Evolutionary conservation across 2,113 vertebrate genomes (phyloP), one percentile per base, ranked within the genome.

Genomic region (Ancistrus triradiatus): DNA sequence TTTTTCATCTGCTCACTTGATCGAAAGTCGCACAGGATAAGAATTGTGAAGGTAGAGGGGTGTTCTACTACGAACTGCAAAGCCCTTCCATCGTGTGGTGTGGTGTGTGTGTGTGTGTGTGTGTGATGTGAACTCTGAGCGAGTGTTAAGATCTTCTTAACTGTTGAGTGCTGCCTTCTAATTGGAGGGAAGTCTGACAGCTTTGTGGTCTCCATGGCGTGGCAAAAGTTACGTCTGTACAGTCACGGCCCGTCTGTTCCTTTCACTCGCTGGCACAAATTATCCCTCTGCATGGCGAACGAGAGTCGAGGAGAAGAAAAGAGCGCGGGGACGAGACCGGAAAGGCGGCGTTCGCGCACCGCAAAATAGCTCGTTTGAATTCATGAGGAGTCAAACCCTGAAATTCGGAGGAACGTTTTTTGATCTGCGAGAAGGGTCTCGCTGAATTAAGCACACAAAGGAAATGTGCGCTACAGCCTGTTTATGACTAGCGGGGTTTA

Each of bases 141-240:
- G n/a, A 52, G 48, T 9, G 37, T 46, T 55, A n/a, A n/a, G n/a
- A n/a, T 46, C 40, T 33, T 52, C 62, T 40, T 55, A 14, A 46
- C 18, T 46, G 35, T 15, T 31, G 27, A 37, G 33, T 55, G 37
- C 61, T 43, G 49, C 48, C 18, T 63, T 53, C 53, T 63, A 63
- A 55, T 65, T 55, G 40, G 47, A 50, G 21, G 47, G 19, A 63
- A 17, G 13, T 25, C 47, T 65, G 62, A 65, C 62, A 65, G 27
- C 40, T 65, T 65, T 25, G 18, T 55, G 21, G n/a, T 65, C 50
- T 24, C 49, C 18, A 6, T 5, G 5, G 37, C 49, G n/a, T n/a
- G n/a, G n/a, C n/a, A n/a, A 44, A 6, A 31, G 42, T 22, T 37
- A 22, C 38, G 17, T 62, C 46, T 42, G 33, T 5, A 24, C 33